Conservation (phyloP, 2,888 invertebrate genomes). For the Eugnorisma glareosa region DNA sequence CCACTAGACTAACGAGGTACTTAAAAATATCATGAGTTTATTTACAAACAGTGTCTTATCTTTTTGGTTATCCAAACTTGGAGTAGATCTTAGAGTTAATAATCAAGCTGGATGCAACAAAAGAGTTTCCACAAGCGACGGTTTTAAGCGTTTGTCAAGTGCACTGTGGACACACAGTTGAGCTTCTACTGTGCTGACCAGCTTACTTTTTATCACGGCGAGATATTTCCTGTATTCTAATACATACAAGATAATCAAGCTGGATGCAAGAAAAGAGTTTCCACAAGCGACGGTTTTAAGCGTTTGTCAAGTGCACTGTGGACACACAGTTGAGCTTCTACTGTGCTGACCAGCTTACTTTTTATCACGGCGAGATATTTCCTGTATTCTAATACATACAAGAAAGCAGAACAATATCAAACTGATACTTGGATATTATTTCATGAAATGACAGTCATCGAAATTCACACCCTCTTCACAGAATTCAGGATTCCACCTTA, state of each 20-base stretch:
- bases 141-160: not conserved
- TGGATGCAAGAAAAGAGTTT: too few species aligned
- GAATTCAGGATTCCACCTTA: slow-evolving; percentile 10
- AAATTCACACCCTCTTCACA: not conserved
- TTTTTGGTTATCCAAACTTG: too few species aligned
- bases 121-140: too few species aligned
- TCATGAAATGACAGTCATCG: not conserved
- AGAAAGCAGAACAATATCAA: not conserved
- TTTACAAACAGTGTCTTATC: too few species aligned
- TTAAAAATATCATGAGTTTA: too few species aligned
- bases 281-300: too few species aligned
- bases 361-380: not conserved
- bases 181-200: not conserved
- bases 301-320: not conserved
- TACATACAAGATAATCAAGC: not conserved
- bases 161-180: not conserved
- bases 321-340: not conserved
- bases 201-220: too few species aligned
- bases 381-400: not conserved
- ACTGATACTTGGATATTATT: too few species aligned
- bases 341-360: too few species aligned
- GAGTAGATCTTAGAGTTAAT: too few species aligned
- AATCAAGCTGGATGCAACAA: too few species aligned
- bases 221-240: not conserved
- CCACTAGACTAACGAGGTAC: too few species aligned